phyloP scores from a whole-genome alignment of 2,888 invertebrate genomes.

The Thymelicus acteon region DNA sequence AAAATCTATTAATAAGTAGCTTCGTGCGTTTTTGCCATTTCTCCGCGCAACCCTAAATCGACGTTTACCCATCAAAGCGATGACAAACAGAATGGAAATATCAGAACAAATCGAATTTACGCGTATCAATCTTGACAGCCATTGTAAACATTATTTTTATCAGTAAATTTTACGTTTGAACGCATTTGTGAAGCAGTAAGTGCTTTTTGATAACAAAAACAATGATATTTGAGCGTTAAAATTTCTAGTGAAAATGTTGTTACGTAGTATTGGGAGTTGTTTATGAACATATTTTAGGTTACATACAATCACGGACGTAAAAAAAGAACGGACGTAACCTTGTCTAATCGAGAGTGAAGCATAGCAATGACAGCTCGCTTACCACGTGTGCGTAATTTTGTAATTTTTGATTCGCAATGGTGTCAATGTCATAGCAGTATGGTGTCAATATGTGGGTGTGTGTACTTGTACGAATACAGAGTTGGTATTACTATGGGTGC shows the following conservation, averaged over 20 bases:
- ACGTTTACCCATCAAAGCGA: neutral
- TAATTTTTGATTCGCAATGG: too few relatives aligned
- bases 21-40: neutral
- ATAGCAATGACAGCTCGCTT: too few relatives aligned
- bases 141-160: neutral
- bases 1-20: too few relatives aligned
- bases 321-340: too few relatives aligned
- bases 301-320: too few relatives aligned
- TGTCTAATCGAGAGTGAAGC: too few relatives aligned
- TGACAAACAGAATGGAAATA: neutral
- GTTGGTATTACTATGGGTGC: too few relatives aligned
- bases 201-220: constrained; percentile 4
- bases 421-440: too few relatives aligned
- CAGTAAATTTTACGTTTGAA: neutral
- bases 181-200: neutral
- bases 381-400: too few relatives aligned
- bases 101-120: neutral
- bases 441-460: too few relatives aligned
- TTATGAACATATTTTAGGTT: too few relatives aligned
- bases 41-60: neutral
- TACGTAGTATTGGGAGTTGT: neutral
- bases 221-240: neutral
- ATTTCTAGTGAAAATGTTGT: neutral
- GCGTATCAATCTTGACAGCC: neutral
- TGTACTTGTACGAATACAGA: too few relatives aligned